phyloP scores from a whole-genome alignment of 2,888 invertebrate species.

The Tuta absoluta region DNA sequence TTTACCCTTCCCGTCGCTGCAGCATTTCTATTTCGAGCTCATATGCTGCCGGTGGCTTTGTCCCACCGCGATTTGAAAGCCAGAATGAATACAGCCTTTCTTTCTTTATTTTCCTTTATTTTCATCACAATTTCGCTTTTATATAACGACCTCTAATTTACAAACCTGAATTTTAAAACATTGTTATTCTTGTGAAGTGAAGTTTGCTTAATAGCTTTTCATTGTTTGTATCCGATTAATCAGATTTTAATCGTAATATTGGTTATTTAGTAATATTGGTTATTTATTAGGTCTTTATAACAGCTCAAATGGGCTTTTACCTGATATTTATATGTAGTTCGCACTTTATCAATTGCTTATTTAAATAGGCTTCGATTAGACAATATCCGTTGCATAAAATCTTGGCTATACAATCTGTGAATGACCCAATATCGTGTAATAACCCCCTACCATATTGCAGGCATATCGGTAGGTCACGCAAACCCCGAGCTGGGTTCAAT shows the following conservation, averaged over 20 bases:
- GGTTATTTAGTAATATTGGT: slow-evolving; percentile 7
- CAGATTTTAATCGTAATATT: slow-evolving; percentile 7
- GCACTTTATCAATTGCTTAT: background rate
- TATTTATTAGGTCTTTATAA: slow-evolving; percentile 7
- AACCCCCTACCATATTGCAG: background rate
- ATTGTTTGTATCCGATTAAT: slow-evolving; percentile 15
- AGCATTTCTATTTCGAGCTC: slow-evolving; percentile 20
- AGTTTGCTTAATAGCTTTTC: slow-evolving; percentile 1
- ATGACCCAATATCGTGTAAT: slow-evolving; percentile 7
- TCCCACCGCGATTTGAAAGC: slow-evolving; percentile 25
- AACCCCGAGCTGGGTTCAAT: slow-evolving; percentile 6
- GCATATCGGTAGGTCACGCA: slow-evolving; percentile 12
- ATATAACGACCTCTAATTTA: slow-evolving; percentile 13
- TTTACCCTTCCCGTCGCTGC: slow-evolving; percentile 1
- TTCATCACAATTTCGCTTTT: slow-evolving; percentile 19
- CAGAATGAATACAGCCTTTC: slow-evolving; percentile 16
- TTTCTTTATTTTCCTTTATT: slow-evolving; percentile 17
- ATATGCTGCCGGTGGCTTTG: slow-evolving; percentile 16
- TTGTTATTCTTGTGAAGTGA: slow-evolving; percentile 14
- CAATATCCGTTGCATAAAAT: background rate
- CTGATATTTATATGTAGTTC: background rate
- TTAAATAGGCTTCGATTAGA: background rate
- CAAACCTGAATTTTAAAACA: slow-evolving; percentile 7
- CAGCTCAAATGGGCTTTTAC: slow-evolving; percentile 3
- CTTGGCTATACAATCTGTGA: background rate